Conservation (phyloP, 2,888 invertebrate genomes). For the Dynastes tityus region DNA sequence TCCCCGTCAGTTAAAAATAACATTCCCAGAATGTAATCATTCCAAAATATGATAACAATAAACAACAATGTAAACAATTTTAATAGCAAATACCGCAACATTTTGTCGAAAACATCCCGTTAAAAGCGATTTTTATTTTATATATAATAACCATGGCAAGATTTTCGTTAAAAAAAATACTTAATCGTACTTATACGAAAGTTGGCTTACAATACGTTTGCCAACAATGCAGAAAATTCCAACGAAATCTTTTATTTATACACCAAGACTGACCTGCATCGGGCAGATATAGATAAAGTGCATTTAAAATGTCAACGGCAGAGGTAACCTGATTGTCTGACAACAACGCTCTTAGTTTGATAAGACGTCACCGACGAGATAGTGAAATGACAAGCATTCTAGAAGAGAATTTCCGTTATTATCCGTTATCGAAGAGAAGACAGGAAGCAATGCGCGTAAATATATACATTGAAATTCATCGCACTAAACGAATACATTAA, state of each 20-base stretch:
- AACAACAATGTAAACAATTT: background rate
- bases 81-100: background rate
- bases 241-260: constrained; percentile 21
- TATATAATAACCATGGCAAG: background rate
- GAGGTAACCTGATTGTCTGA: constrained; percentile 9
- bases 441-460: constrained; percentile 31
- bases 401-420: constrained; percentile 39
- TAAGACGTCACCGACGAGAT: constrained; percentile 21
- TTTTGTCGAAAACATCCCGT: background rate
- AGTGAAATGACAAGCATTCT: constrained; percentile 28
- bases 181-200: background rate
- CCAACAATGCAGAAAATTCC: constrained; percentile 36
- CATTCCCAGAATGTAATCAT: too few relatives aligned
- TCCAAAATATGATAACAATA: background rate
- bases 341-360: constrained; percentile 11
- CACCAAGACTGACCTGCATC: constrained; percentile 7
- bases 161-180: constrained; percentile 6
- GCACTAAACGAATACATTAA: constrained; percentile 18
- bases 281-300: constrained; percentile 1
- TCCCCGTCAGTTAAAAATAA: too few relatives aligned
- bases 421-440: constrained; percentile 18
- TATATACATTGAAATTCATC: constrained; percentile 30
- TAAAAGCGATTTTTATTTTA: background rate
- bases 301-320: constrained; percentile 11
- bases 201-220: constrained; percentile 4